phyloP scores from a whole-genome alignment of 2,888 invertebrate species.

The Hoplodrina ambigua region DNA sequence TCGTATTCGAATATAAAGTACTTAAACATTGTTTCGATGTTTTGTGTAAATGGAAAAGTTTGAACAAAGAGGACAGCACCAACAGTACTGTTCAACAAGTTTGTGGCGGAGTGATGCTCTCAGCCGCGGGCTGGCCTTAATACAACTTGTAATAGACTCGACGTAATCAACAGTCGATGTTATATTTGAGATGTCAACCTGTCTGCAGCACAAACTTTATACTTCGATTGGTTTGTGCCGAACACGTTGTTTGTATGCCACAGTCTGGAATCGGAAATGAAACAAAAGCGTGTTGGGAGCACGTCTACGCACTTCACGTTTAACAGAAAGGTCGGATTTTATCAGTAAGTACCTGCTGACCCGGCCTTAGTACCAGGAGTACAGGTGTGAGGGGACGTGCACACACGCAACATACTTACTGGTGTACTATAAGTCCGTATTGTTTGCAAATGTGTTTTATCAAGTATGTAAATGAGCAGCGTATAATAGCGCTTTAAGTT shows the following conservation, averaged over 20 bases:
- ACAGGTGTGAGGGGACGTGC: neutral
- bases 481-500: neutral
- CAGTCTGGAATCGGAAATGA: conserved; percentile 35
- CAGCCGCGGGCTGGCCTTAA: conserved; percentile 18
- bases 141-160: conserved; percentile 41
- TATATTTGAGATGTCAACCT: conserved; percentile 12
- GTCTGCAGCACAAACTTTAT: conserved; percentile 38
- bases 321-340: conserved; percentile 19
- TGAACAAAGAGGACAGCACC: conserved; percentile 9
- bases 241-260: conserved; percentile 1
- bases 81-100: conserved; percentile 18
- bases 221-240: conserved; percentile 16
- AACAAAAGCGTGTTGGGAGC: conserved; percentile 13
- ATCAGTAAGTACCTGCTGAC: conserved; percentile 13
- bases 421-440: conserved; percentile 1
- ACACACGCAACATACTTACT: neutral
- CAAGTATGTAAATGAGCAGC: neutral
- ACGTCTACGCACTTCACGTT: conserved; percentile 18
- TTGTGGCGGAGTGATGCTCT: conserved; percentile 6
- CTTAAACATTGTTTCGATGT: conserved; percentile 26
- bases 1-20: conserved; percentile 21
- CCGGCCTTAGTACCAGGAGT: neutral
- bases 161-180: conserved; percentile 8
- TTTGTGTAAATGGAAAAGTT: conserved; percentile 39
- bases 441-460: conserved; percentile 15